Base-by-base conservation (phyloP, 2,888 invertebrate genomes). In the Charanyca ferruginea region DNA sequence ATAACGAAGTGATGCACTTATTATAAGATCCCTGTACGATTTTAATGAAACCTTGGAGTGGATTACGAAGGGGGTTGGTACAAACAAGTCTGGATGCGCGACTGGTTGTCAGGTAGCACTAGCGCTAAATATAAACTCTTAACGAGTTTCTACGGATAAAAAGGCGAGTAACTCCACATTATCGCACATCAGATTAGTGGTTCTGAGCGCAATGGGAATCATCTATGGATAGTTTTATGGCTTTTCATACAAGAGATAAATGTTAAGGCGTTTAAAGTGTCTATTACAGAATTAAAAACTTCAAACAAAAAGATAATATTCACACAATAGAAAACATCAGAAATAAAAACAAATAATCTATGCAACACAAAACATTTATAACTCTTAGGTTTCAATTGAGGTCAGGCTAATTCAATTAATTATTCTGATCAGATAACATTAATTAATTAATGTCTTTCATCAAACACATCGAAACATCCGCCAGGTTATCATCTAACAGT, bases 91-190 rank as follows among this genome's bases (percentile, higher is more conserved):
- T 72, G 85, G 85, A 86, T 79, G 76, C 81, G 64, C 83, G 85
- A 87, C 88, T 81, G 86, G 89, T 89, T 83, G 87, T 78, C 88
- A 87, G 88, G 86, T 86, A 86, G 79, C 74, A 66, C 84, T 79
- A 81, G 72, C 58, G 85, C 85, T 90, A 88, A 87, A 91, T 88
- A 90, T 90, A 91, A 87, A 83, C 85, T 81, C 81, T 77, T 81
- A 86, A 85, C 86, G 69, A 85, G 84, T 84, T 83, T 65, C 66
- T 72, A 72, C 69, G 63, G 57, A 66, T 66, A 83, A 81, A 73
- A 74, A 68, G 35, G 47, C 53, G 52, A 73, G 66, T 62, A 61
- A 54, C 62, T 74, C 65, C 62, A 63, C 70, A 63, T 74, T 72
- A 80, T 67, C 64, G 61, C 44, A 62, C 61, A 60, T 66, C 63